Evolutionary conservation across 2,113 vertebrate species (phyloP), one percentile per base, ranked within the genome.

Genomic region (Crocuta crocuta): DNA sequence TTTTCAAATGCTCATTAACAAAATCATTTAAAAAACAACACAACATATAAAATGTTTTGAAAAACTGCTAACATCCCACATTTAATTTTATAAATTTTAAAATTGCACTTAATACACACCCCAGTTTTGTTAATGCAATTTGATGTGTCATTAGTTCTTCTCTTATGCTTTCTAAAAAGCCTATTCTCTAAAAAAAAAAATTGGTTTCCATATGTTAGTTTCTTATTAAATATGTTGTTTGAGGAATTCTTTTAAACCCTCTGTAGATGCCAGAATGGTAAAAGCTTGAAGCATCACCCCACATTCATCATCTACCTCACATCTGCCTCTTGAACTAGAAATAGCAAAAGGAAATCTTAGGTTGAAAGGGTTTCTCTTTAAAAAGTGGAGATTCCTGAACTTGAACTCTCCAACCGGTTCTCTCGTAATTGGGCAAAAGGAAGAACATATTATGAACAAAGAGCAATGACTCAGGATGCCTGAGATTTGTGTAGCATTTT

Each of bases 21-120:
- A 91, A 86, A 92, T 95, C 48, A 91, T 9, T 96, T 98, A 80
- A 21, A 43, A 88, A 88, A 81, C 82, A 96, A 78, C 3, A 50
- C 5, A 89, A 23, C 15, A n/a, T 96, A 33, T 48, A 93, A 95
- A 83, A 48, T 92, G 85, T 8, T 3, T 90, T 91, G 21, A 65
- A 33, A 55, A 97, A 53, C 39, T 24, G 13, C 73, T 70, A 50
- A 28, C 26, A 39, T 74, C 50, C 61, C 78, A 50, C n/a, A 48
- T 85, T 73, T 93, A 73, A 81, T 87, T 91, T 91, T 68, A 43
- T 17, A 33, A 88, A 88, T 82, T 92, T 84, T 76, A 55, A 97
- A 96, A 88, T 76, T 33, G 23, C 15, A 35, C 65, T 92, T 39
- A 53, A 10, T 33, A 95, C 66, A 43, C 4, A 65, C 11, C 24